Evolutionary conservation across 2,797 vertebrate species (phyloP).

Genomic region (Apogon hyalosoma): DNA sequence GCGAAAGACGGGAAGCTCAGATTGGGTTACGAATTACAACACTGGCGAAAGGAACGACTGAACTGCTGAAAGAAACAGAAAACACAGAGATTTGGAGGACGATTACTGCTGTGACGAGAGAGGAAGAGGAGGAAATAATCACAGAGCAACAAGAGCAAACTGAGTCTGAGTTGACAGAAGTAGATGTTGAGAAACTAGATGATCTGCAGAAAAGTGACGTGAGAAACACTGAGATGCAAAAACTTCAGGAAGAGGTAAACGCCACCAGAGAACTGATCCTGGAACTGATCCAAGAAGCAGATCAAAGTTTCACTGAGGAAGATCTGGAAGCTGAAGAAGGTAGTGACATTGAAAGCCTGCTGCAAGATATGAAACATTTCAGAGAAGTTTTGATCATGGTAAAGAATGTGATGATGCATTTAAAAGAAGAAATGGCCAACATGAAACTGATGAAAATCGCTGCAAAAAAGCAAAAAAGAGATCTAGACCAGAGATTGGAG

Average conservation of each 20-base stretch:
- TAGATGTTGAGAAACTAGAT: slow-evolving; percentile 5
- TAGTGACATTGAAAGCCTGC: slow-evolving; percentile 46
- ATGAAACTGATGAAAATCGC: slow-evolving; percentile 50
- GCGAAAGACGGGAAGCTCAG: slow-evolving; percentile 22
- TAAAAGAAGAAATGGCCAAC: slow-evolving; percentile 40
- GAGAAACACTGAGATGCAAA: slow-evolving; percentile 35
- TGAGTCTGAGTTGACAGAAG: not conserved
- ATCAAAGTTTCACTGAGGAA: slow-evolving; percentile 25
- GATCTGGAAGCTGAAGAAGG: slow-evolving; percentile 23
- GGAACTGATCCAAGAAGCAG: slow-evolving; percentile 43
- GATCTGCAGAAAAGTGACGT: slow-evolving; percentile 26
- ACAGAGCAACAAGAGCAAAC: slow-evolving; percentile 8
- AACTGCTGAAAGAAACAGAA: slow-evolving; percentile 14
- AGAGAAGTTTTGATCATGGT: slow-evolving; percentile 49
- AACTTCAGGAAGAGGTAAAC: slow-evolving; percentile 57
- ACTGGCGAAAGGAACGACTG: slow-evolving; percentile 9
- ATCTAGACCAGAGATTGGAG: slow-evolving; percentile 69
- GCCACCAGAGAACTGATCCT: slow-evolving; percentile 60
- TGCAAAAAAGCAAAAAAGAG: slow-evolving; percentile 62
- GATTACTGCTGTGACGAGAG: slow-evolving; percentile 16
- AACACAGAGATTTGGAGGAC: slow-evolving; percentile 4
- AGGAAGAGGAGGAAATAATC: slow-evolving; percentile 1
- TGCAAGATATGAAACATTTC: slow-evolving; percentile 60
- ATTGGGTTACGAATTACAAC: slow-evolving; percentile 12
- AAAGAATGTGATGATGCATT: slow-evolving; percentile 29